Evolutionary conservation across 2,888 invertebrate genomes (phyloP).

Genomic region (Drosophila leonis): DNA sequence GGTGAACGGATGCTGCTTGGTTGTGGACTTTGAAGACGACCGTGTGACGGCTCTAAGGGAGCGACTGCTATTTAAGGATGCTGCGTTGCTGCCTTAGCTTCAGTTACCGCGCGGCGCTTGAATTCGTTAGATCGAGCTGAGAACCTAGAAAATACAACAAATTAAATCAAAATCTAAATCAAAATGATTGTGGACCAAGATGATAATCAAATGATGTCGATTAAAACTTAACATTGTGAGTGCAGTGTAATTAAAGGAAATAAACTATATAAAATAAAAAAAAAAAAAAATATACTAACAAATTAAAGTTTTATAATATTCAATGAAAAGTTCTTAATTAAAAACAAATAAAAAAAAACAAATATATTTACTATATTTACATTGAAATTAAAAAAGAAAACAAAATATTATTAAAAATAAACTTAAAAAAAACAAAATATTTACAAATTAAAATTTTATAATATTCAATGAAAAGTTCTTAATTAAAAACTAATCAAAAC

Average conservation of each 20-base stretch:
- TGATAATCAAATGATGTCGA: conserved; percentile 48
- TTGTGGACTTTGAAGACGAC: conserved; percentile 52
- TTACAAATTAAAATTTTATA: neutral
- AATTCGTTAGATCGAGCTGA: conserved; percentile 76
- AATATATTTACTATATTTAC: too few species aligned
- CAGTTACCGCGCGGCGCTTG: conserved; percentile 83
- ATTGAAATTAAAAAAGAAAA: too few species aligned
- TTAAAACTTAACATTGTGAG: conserved; percentile 21
- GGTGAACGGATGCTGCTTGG: conserved; percentile 49
- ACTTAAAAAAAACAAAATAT: too few species aligned
- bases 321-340: neutral
- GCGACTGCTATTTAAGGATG: conserved; percentile 83
- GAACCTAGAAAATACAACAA: conserved; percentile 35
- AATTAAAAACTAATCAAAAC: neutral
- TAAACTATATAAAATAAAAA: too few species aligned
- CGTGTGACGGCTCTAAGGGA: conserved; percentile 39
- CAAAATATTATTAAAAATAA: too few species aligned
- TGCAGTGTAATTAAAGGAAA: conserved; percentile 26
- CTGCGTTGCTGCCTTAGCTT: conserved; percentile 81
- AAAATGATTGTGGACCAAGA: conserved; percentile 47
- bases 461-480: neutral
- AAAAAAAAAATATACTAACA: neutral
- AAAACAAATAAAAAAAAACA: too few species aligned
- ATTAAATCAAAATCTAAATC: too few species aligned
- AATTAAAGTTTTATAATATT: neutral